Base-by-base conservation (phyloP, 2,888 invertebrate species). In the Xylota sylvarum region DNA sequence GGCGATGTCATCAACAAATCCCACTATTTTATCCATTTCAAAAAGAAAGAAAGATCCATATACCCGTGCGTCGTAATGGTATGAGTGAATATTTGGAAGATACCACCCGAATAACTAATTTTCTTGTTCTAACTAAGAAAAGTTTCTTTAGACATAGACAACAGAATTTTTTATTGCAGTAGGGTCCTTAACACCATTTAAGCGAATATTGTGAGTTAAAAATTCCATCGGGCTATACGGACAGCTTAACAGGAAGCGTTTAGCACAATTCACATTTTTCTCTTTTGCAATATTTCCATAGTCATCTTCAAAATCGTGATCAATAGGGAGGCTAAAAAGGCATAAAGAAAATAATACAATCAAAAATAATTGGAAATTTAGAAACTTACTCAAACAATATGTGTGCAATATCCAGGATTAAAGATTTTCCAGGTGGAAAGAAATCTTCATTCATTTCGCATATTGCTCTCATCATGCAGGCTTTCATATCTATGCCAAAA, bases 371-470 rank as follows among this genome's bases (percentile, higher is more conserved):
- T 6, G n/a, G 0, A 19, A 12, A 19, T 27, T 5, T 12, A 14
- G 17, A 37, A 5, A 62, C 60, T 73, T 27, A 73, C 73, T 60
- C 50, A 23, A 73, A 73, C n/a, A 73, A 62, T n/a, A 73, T 73
- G 2, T 40, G 60, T 1, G 62, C 62, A 12, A 40, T 30, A 43
- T 73, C 73, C 37, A 50, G 43, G 40, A 73, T 52, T 6, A 73
- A 40, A 0, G 73, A 73, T 50, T 62, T 60, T 4, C 73, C 62
- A 1, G 37, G 17, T 0, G 73, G 73, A 12, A 73, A 12, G 5
- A 17, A 37, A 5, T 52, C 73, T 7, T 40, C 17, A 4, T 73
- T 62, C 35, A 73, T 50, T 27, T 73, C 73, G 5, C 73, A 73
- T 40, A 73, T 62, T n/a, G 62, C 37, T 12, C 62, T 50, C 73